Evolutionary conservation across 2,113 vertebrate species (phyloP).

Genomic region (Acanthochromis polyacanthus): DNA sequence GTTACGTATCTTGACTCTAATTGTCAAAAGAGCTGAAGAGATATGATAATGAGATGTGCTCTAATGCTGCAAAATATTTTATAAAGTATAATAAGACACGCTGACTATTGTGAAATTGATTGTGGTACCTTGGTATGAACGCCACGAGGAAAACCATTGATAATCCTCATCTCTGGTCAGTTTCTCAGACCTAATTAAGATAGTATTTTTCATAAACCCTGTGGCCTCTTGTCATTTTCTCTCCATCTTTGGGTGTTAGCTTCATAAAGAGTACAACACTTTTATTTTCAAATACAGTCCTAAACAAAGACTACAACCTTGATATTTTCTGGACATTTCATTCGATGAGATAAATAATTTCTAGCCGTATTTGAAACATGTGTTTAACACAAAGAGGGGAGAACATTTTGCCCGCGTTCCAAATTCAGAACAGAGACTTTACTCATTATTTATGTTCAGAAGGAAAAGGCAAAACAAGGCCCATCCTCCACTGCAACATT

Average conservation of each 20-base stretch:
- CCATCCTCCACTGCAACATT: neutral
- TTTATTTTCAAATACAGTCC: slow-evolving; percentile 3
- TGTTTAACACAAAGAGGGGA: neutral
- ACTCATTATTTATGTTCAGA: neutral
- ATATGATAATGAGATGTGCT: neutral
- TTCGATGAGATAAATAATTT: neutral
- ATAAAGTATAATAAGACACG: neutral
- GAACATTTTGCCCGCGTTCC: neutral
- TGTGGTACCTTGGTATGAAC: neutral
- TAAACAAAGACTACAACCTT: neutral
- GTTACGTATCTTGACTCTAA: slow-evolving; percentile 7
- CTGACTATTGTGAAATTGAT: neutral
- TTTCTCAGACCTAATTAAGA: slow-evolving; percentile 18
- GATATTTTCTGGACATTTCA: neutral
- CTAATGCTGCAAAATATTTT: neutral
- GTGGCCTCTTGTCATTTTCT: neutral
- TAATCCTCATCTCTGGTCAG: neutral
- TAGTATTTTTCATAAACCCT: neutral
- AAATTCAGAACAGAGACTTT: neutral
- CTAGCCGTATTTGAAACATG: neutral
- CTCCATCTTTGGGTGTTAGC: neutral
- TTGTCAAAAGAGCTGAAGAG: neutral
- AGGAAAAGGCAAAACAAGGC: neutral
- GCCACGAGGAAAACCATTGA: slow-evolving; percentile 6
- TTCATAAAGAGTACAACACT: neutral